These are phyloP conservation scores for Reticulitermes lucifugus DNA, from an alignment of 2,888 invertebrate species.

Conservation along the genomic window DNA sequence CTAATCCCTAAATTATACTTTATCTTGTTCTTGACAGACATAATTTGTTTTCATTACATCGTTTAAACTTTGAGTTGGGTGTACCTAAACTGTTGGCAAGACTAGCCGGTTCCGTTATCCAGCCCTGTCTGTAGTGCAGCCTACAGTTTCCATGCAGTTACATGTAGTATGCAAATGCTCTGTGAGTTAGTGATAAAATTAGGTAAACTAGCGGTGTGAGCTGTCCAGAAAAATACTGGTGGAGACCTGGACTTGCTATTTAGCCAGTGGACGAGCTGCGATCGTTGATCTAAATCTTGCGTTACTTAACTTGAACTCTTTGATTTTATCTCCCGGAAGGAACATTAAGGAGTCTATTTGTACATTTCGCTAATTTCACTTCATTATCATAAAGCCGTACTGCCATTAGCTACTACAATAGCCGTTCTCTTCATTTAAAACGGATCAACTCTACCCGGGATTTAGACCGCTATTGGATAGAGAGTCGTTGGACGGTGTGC, in stretches of 20 bases:
- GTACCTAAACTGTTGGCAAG: too few species aligned
- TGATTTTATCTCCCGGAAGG: background rate
- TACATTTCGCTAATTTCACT: slow-evolving; percentile 4
- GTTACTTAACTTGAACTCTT: background rate
- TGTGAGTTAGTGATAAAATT: background rate
- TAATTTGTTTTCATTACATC: too few species aligned
- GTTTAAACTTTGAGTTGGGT: too few species aligned
- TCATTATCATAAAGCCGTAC: background rate
- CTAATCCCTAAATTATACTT: too few species aligned
- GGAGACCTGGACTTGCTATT: background rate
- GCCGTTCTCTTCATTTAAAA: background rate
- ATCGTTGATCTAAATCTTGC: background rate
- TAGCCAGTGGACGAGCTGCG: background rate
- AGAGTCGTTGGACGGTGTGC: background rate
- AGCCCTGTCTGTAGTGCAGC: too few species aligned
- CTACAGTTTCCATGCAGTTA: background rate
- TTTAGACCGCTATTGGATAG: background rate
- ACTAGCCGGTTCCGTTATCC: too few species aligned
- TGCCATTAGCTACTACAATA: background rate
- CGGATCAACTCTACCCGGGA: background rate
- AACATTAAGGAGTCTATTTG: slow-evolving; percentile 31
- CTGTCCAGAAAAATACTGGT: background rate
- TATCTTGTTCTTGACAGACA: too few species aligned
- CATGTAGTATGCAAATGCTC: background rate
- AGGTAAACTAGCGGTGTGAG: background rate